These are phyloP conservation scores for Thecophora atra DNA, from an alignment of 2,888 invertebrate species.

Conservation along the genomic window DNA sequence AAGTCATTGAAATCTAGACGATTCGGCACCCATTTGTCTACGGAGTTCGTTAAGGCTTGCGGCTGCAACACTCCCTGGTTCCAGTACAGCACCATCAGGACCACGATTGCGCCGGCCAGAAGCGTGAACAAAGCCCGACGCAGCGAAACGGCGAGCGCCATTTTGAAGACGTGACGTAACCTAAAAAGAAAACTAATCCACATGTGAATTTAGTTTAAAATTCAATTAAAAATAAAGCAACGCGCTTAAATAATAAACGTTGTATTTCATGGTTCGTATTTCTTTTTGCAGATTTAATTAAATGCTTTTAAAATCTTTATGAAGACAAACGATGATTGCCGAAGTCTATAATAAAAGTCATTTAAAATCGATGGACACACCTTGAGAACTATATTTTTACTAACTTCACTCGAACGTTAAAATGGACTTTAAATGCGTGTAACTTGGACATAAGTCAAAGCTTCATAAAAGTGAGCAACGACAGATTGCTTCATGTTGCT, in stretches of 20 bases:
- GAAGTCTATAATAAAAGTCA: too few species aligned
- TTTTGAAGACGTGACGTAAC: constrained; percentile 63
- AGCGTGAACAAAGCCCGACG: constrained; percentile 70
- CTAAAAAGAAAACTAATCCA: constrained; percentile 44
- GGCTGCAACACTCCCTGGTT: constrained; percentile 69
- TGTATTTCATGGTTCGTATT: too few species aligned
- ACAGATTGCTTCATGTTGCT: too few species aligned
- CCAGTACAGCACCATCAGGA: constrained; percentile 72
- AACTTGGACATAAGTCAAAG: too few species aligned
- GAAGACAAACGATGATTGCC: too few species aligned
- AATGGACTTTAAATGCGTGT: too few species aligned
- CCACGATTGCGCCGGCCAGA: constrained; percentile 69
- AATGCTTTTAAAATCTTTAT: too few species aligned
- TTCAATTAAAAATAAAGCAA: background rate
- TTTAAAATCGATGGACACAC: too few species aligned
- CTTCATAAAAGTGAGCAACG: too few species aligned
- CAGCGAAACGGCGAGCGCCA: constrained; percentile 67
- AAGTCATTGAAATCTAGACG: constrained; percentile 51
- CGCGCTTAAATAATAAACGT: background rate
- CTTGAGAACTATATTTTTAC: too few species aligned
- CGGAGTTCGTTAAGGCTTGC: constrained; percentile 63
- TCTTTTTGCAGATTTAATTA: too few species aligned
- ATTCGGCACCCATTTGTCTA: constrained; percentile 54
- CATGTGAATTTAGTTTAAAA: background rate
- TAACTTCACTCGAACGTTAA: too few species aligned